Conservation (phyloP, 1,140 invertebrate species). For the Thalassaphorura encarpata region DNA sequence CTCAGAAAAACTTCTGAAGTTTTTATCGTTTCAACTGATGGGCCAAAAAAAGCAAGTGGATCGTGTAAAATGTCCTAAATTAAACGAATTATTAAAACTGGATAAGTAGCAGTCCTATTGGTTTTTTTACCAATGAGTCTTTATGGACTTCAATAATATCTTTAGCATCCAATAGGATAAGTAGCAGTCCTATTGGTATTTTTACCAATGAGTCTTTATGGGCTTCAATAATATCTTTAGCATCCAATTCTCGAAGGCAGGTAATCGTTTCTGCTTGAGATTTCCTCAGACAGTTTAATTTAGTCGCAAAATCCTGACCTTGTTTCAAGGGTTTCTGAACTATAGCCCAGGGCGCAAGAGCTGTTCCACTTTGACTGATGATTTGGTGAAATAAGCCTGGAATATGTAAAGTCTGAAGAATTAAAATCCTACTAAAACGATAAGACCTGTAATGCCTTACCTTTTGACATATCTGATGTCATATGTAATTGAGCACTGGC, state of each 20-base stretch:
- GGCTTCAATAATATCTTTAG: not conserved
- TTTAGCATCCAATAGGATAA: too few species aligned
- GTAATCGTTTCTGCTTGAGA: constrained; percentile 4
- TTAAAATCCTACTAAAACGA: too few species aligned
- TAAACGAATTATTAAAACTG: too few species aligned
- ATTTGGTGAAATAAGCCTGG: constrained; percentile 1
- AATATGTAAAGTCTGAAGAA: not conserved
- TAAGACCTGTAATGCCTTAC: not conserved
- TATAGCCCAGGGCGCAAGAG: not conserved
- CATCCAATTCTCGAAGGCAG: constrained; percentile 1
- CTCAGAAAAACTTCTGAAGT: not conserved
- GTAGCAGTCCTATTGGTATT: too few species aligned
- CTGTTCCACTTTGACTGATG: not conserved
- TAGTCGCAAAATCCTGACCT: not conserved
- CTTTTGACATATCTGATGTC: not conserved
- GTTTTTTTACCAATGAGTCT: too few species aligned
- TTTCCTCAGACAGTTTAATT: constrained; percentile 3
- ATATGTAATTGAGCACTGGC: not conserved
- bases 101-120: too few species aligned
- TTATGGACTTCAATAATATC: too few species aligned
- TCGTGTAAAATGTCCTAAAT: not conserved
- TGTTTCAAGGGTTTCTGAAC: not conserved
- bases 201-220: not conserved
- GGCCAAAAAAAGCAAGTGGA: not conserved
- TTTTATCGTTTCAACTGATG: not conserved